These are phyloP conservation scores for Blomia tropicalis DNA, from an alignment of 2,888 invertebrate genomes.

Conservation along the genomic window DNA sequence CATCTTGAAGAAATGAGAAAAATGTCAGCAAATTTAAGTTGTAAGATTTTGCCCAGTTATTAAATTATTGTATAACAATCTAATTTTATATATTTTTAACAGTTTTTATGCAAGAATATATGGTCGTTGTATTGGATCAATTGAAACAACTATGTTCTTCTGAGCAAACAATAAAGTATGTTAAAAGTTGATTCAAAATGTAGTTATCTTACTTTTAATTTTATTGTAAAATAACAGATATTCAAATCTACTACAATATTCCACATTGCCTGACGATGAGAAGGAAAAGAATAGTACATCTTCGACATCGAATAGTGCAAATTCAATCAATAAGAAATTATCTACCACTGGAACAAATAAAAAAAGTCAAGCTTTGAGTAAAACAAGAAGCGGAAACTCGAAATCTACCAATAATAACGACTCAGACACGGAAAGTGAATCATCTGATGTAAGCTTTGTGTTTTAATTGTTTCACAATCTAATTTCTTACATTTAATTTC, in stretches of 20 bases:
- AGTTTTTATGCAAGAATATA: slow-evolving; percentile 70
- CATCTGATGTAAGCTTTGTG: slow-evolving; percentile 27
- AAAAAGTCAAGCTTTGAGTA: slow-evolving; percentile 27
- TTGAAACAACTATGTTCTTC: slow-evolving; percentile 75
- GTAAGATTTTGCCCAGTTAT: no score
- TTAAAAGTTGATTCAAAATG: neutral
- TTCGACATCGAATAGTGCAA: slow-evolving; percentile 26
- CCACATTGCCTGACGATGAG: no score
- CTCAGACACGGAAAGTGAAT: slow-evolving; percentile 30
- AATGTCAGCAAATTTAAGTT: slow-evolving; percentile 28
- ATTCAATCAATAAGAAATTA: slow-evolving; percentile 26
- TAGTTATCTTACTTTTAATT: neutral
- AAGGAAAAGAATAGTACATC: slow-evolving; percentile 24
- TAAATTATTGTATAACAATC: neutral
- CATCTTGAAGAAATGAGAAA: slow-evolving; percentile 75
- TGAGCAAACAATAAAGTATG: slow-evolving; percentile 42
- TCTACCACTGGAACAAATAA: slow-evolving; percentile 26
- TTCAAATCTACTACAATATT: neutral
- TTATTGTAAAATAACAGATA: slow-evolving; percentile 1
- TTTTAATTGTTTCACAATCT: neutral
- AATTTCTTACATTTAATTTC: neutral
- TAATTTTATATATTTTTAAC: neutral
- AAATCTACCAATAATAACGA: slow-evolving; percentile 26
- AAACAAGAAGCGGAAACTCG: slow-evolving; percentile 25
- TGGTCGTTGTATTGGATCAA: slow-evolving; percentile 76